phyloP scores from a whole-genome alignment of 1,140 invertebrate species.

The Lordiphosa mommai region DNA sequence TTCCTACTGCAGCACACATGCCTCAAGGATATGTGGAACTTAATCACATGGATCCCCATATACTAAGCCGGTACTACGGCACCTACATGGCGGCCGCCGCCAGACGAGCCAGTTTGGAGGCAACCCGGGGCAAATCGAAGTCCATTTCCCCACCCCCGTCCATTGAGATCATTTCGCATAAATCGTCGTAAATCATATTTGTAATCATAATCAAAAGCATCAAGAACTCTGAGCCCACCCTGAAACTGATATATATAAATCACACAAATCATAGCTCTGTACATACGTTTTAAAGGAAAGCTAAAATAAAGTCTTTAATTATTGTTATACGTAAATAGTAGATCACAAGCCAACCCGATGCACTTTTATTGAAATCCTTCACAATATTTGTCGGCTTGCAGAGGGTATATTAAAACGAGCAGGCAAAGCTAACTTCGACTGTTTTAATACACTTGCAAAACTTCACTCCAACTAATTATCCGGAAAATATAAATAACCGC shows the following conservation, averaged over 20 bases:
- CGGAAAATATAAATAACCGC: too few species aligned
- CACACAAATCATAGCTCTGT: background rate
- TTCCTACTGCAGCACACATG: background rate
- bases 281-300: constrained; percentile 1
- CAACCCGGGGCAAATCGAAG: constrained; percentile 11
- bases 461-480: too few species aligned
- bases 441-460: too few species aligned
- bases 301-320: constrained; percentile 3
- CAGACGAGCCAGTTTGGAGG: constrained; percentile 34
- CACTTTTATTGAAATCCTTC: too few species aligned
- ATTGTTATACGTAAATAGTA: constrained; percentile 2
- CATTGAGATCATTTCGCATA: constrained; percentile 41
- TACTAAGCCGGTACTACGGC: constrained; percentile 65
- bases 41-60: constrained; percentile 50
- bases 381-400: too few species aligned
- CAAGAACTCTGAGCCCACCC: constrained; percentile 24
- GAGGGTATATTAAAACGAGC: too few species aligned
- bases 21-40: constrained; percentile 33
- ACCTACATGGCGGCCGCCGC: constrained; percentile 68
- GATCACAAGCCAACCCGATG: too few species aligned
- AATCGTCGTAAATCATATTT: constrained; percentile 13
- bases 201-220: background rate
- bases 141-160: constrained; percentile 24
- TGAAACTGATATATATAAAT: background rate
- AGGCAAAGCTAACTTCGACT: too few species aligned